A percentile compares a stretch with the other conserved stretches of the same genome.
Evolutionary conservation across 2,888 invertebrate species (phyloP).

Genomic region (Drosophila greeni): DNA sequence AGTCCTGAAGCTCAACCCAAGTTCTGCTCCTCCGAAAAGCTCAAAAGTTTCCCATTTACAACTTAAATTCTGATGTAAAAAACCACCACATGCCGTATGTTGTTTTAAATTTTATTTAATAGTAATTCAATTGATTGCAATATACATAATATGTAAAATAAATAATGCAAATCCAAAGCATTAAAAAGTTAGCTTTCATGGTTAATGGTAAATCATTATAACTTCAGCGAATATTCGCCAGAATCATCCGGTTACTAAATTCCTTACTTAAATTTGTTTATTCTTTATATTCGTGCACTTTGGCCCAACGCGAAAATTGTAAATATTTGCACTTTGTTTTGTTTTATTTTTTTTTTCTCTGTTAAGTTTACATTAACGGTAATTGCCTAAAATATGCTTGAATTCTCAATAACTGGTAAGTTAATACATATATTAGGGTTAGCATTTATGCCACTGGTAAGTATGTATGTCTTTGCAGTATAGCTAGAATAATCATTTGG

Average conservation of each 20-base stretch:
- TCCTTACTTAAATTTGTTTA: constrained; percentile 15
- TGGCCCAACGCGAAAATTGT: constrained; percentile 43
- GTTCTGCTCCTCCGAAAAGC: not conserved
- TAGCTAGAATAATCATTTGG: constrained; percentile 62
- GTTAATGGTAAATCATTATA: constrained; percentile 36
- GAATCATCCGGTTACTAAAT: constrained; percentile 10
- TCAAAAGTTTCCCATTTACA: not conserved
- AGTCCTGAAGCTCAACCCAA: not conserved
- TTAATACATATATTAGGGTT: constrained; percentile 20
- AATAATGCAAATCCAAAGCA: constrained; percentile 71
- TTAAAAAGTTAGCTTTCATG: constrained; percentile 59
- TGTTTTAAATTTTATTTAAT: constrained; percentile 41
- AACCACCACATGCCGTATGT: not conserved
- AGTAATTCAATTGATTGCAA: constrained; percentile 51
- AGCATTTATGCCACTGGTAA: constrained; percentile 29
- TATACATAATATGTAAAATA: constrained; percentile 48
- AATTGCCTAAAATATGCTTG: constrained; percentile 33
- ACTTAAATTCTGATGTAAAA: not conserved
- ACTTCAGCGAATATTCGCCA: constrained; percentile 17
- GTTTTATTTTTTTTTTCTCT: constrained; percentile 3
- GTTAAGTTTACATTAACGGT: constrained; percentile 26
- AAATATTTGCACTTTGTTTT: constrained; percentile 44
- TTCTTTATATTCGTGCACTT: constrained; percentile 33
- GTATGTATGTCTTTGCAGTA: constrained; percentile 42
- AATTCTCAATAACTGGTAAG: constrained; percentile 31